Base-by-base conservation (phyloP, 1,140 invertebrate genomes). In the Caenorhabditis tropicalis region DNA sequence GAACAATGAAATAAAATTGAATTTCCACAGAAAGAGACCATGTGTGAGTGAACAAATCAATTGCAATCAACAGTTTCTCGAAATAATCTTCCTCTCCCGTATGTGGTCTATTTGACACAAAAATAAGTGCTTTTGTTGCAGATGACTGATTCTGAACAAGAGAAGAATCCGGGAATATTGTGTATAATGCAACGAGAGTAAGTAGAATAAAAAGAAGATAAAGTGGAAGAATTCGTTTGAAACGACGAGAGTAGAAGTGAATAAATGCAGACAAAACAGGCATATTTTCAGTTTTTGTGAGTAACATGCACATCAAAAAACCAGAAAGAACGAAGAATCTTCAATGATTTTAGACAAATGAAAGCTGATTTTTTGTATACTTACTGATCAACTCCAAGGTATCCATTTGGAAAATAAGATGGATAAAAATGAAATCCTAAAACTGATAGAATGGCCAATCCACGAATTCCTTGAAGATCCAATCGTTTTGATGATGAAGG, bases 11-110 rank as follows among this genome's bases (percentile, higher is more conserved):
- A 51, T 82, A 82, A 51, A 82, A 82, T 29, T 82, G 80, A 29
- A 82, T 58, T 82, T 82, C 80, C 15, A 82, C 33, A 36, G 80
- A 31, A 16, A 82, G 51, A 31, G 80, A 82, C 80, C 80, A 82
- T 24, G 80, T 82, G 31, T 82, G 80, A 19, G 80, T 82, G 31
- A 82, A 82, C 29, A 82, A 10, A 29, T 82, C 80, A 24, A 82
- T 51, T 21, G 80, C 80, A n/a, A 82, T 53, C 46, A 58, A 29
- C 12, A 58, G 24, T 29, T 58, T 58, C 53, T 58, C 53, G 29
- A 58, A 58, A 15, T 58, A 58, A 58, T 58, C 53, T 15, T 58
- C 53, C 15, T 58, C 53, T 58, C 53, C 53, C 9, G 53, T 58
- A 58, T 58, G 53, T 5, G 53, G 53, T 27, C 53, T 24, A 58